Percentiles rank a stretch among this genome's conserved stretches.
Conservation (phyloP, 1,140 invertebrate genomes). For the Sycobia sp. region DNA sequence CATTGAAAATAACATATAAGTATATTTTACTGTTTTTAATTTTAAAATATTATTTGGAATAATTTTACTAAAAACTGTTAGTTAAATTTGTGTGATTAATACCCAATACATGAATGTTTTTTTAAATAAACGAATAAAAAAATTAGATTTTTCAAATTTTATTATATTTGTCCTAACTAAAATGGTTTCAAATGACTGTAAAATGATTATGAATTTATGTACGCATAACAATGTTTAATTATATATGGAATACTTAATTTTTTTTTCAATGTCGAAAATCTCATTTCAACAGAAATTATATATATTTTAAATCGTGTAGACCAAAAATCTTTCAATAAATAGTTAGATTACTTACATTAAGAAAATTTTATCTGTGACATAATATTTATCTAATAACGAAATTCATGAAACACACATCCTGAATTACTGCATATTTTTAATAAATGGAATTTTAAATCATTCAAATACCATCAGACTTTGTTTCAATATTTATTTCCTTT, state of each 20-base stretch:
- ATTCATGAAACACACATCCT: conserved; percentile 55
- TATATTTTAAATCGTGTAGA: conserved; percentile 56
- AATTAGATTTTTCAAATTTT: conserved; percentile 5
- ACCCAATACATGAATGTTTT: background rate
- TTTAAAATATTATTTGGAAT: background rate
- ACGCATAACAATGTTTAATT: conserved; percentile 13
- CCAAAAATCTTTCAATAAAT: conserved; percentile 45
- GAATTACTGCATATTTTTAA: conserved; percentile 61
- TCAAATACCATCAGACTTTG: too few relatives aligned
- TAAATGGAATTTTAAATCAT: conserved; percentile 57
- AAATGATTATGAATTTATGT: conserved; percentile 14
- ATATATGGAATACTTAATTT: conserved; percentile 3
- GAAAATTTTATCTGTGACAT: conserved; percentile 43
- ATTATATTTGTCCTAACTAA: conserved; percentile 16
- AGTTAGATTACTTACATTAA: conserved; percentile 52
- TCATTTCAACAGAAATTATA: conserved; percentile 36
- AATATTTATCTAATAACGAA: conserved; percentile 51
- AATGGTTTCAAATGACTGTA: background rate
- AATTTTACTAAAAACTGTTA: background rate
- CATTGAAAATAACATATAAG: background rate
- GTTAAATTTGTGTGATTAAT: background rate
- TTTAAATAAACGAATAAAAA: background rate
- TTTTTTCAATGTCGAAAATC: conserved; percentile 35
- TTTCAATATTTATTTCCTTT: too few relatives aligned
- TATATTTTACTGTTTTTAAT: background rate